phyloP scores from a whole-genome alignment of 1,140 invertebrate genomes.

The Trichonephila inaurata region DNA sequence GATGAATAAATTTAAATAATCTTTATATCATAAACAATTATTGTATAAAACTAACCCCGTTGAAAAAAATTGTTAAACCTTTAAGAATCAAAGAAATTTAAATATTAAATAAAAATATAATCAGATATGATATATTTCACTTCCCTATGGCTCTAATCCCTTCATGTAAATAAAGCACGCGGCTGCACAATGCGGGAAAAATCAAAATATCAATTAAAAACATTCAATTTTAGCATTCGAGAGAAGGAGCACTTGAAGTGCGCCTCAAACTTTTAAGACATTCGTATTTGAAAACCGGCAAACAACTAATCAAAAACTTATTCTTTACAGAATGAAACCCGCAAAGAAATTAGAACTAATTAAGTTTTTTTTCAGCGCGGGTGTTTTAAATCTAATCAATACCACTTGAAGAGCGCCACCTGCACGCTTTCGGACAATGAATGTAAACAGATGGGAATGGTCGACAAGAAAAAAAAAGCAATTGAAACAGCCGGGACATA shows the following conservation, averaged over 20 bases:
- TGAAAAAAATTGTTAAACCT: too few relatives aligned
- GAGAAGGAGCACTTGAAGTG: background rate
- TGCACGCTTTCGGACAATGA: background rate
- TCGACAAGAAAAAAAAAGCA: background rate
- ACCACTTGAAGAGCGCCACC: slow-evolving; percentile 34
- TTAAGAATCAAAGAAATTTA: too few relatives aligned
- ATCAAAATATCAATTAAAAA: background rate
- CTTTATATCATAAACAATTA: too few relatives aligned
- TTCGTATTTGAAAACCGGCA: background rate
- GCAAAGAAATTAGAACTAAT: slow-evolving; percentile 2
- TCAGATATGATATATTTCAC: too few relatives aligned
- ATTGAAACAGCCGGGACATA: background rate
- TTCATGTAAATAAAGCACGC: too few relatives aligned
- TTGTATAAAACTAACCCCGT: too few relatives aligned
- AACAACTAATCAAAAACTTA: background rate
- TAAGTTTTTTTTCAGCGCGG: background rate
- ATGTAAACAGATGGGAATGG: slow-evolving; percentile 3
- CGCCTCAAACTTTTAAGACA: background rate
- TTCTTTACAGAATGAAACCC: slow-evolving; percentile 12
- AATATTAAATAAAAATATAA: too few relatives aligned
- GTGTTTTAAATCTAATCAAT: slow-evolving; percentile 53
- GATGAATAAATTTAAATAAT: too few relatives aligned
- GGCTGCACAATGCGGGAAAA: too few relatives aligned
- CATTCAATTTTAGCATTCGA: background rate
- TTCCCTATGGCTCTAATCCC: too few relatives aligned